These are phyloP conservation scores for Trigoniulus corallinus DNA, from an alignment of 1,140 invertebrate species.

Conservation along the genomic window DNA sequence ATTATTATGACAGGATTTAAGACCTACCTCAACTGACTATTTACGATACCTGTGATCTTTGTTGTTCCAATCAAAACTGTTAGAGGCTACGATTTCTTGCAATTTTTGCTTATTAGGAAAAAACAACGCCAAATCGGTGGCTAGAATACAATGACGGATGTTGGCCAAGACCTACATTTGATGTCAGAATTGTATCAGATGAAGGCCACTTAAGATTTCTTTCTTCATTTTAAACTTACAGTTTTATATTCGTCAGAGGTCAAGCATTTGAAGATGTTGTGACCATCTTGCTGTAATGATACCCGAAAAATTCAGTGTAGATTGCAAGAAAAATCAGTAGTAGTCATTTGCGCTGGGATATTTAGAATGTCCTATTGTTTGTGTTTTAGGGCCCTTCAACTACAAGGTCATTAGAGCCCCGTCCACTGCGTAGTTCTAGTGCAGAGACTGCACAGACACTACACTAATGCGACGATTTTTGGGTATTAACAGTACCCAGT, in stretches of 20 bases:
- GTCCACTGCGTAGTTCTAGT: too few species aligned
- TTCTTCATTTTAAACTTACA: constrained; percentile 18
- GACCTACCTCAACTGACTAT: too few species aligned
- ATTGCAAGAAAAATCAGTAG: too few species aligned
- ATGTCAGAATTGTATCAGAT: background rate
- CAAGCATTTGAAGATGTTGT: constrained; percentile 60
- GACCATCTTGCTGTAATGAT: constrained; percentile 43
- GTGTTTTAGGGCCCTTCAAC: too few species aligned
- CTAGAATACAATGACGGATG: constrained; percentile 64
- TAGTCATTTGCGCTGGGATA: too few species aligned
- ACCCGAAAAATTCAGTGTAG: too few species aligned
- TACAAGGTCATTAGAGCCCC: too few species aligned
- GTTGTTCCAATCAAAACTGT: constrained; percentile 41
- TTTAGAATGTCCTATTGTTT: too few species aligned
- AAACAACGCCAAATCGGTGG: constrained; percentile 64
- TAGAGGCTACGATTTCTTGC: constrained; percentile 34
- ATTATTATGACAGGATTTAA: constrained; percentile 7
- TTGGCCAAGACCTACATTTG: constrained; percentile 38
- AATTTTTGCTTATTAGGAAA: constrained; percentile 55
- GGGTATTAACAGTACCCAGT: too few species aligned
- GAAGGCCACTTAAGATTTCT: background rate
- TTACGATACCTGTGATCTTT: constrained; percentile 47
- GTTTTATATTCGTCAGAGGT: constrained; percentile 56
- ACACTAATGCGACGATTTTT: too few species aligned
- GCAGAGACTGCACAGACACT: too few species aligned